phyloP scores from a whole-genome alignment of 2,888 invertebrate genomes.

The Sphaerophoria taeniata region DNA sequence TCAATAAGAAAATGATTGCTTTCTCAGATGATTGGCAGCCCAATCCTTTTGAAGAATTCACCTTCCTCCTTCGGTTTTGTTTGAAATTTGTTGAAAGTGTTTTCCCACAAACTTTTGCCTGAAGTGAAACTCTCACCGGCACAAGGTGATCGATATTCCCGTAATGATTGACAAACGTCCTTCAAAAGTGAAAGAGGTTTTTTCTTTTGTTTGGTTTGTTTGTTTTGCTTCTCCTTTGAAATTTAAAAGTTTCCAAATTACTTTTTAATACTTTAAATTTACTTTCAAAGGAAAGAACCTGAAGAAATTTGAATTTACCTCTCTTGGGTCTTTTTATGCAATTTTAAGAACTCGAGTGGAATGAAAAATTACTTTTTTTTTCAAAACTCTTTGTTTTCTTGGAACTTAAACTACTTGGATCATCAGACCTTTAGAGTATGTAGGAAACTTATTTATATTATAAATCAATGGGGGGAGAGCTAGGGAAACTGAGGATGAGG shows the following conservation, averaged over 20 bases:
- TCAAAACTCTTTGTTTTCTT: no score
- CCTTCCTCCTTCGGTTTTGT: not conserved
- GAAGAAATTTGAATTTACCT: no score
- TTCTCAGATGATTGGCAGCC: slow-evolving; percentile 25
- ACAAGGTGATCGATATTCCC: slow-evolving; percentile 13
- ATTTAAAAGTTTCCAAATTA: slow-evolving; percentile 25
- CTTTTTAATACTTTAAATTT: slow-evolving; percentile 34
- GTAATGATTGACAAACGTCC: slow-evolving; percentile 31
- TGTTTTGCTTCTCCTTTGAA: not conserved
- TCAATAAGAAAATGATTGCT: slow-evolving; percentile 34
- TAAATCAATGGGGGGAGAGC: no score
- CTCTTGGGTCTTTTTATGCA: no score
- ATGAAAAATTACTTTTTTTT: no score
- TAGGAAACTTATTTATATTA: no score
- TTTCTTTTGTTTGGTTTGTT: not conserved
- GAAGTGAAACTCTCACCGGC: no score
- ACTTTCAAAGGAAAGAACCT: not conserved
- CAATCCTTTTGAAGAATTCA: slow-evolving; percentile 14
- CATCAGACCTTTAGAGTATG: no score
- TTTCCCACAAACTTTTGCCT: not conserved
- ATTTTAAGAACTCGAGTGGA: no score
- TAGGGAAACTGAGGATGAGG: no score
- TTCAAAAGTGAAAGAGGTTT: not conserved
- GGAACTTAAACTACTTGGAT: no score
- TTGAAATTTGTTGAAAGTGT: not conserved